Percentiles rank a stretch among this genome's conserved stretches.
Evolutionary conservation across 2,888 invertebrate species (phyloP).

Genomic region (Teleiodes luculella): DNA sequence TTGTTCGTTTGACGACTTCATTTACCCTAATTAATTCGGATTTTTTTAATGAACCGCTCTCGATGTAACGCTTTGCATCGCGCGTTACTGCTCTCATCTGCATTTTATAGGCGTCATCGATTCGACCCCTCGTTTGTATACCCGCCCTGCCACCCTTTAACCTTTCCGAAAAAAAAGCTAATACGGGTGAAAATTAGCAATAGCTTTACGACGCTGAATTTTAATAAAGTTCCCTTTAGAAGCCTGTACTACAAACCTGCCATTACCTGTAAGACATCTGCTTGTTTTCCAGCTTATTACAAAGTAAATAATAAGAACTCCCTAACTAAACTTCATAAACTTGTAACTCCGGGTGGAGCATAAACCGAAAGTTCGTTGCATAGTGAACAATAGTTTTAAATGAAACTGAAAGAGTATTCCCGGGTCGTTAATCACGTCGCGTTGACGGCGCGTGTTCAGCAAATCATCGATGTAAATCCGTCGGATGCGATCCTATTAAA

Average conservation of each 20-base stretch:
- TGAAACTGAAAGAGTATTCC: not conserved
- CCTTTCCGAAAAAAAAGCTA: slow-evolving; percentile 13
- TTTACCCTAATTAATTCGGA: slow-evolving; percentile 50
- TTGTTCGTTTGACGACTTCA: slow-evolving; percentile 48
- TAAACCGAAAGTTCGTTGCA: not conserved
- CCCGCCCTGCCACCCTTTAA: slow-evolving; percentile 3
- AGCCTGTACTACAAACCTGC: not conserved
- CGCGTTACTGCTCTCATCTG: slow-evolving; percentile 16
- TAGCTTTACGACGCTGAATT: not conserved
- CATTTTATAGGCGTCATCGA: slow-evolving; percentile 19
- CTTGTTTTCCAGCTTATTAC: not conserved
- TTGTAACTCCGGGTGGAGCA: not conserved
- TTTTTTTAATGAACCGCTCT: slow-evolving; percentile 39
- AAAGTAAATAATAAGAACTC: not conserved
- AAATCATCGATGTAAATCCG: slow-evolving; percentile 14
- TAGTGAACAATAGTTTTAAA: slow-evolving; percentile 1
- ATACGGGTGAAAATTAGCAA: not conserved
- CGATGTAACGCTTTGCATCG: slow-evolving; percentile 10
- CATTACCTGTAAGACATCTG: not conserved
- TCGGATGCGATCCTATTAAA: slow-evolving; percentile 20
- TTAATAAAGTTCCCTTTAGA: not conserved
- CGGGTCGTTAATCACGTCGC: slow-evolving; percentile 3
- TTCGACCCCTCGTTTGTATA: slow-evolving; percentile 15
- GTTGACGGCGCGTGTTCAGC: slow-evolving; percentile 10
- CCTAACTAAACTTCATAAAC: not conserved